Evolutionary conservation across 2,888 invertebrate genomes (phyloP).

Genomic region (Uloborus plumipes): DNA sequence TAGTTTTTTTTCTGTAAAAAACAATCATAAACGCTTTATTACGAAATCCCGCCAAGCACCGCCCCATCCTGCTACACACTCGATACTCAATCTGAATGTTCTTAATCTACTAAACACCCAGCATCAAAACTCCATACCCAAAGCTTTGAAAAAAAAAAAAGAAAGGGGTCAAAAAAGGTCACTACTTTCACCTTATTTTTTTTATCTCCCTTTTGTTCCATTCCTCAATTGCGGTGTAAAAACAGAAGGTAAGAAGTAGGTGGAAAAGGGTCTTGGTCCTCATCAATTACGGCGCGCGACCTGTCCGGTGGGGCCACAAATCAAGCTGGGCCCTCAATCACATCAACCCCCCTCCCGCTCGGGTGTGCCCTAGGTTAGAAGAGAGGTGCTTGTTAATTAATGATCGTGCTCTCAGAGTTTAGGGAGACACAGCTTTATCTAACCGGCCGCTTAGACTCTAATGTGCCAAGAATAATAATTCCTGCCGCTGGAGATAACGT

Average conservation of each 20-base stretch:
- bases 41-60: too few species aligned
- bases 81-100: too few species aligned
- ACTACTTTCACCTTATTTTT: conserved; percentile 22
- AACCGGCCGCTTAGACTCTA: conserved; percentile 60
- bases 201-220: conserved; percentile 17
- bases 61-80: too few species aligned
- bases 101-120: too few species aligned
- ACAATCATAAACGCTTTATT: too few species aligned
- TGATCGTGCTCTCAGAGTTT: conserved; percentile 62
- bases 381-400: conserved; percentile 62
- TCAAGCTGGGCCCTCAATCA: conserved; percentile 64
- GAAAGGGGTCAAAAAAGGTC: conserved; percentile 18
- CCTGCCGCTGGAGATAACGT: conserved; percentile 61
- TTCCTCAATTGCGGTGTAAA: conserved; percentile 60
- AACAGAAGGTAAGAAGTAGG: conserved; percentile 60
- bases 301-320: conserved; percentile 63
- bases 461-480: conserved; percentile 65
- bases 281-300: conserved; percentile 62
- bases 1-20: too few species aligned
- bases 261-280: conserved; percentile 38
- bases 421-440: conserved; percentile 65
- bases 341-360: conserved; percentile 49
- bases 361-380: conserved; percentile 57
- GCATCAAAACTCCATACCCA: not conserved
- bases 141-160: not conserved